Evolutionary conservation across 1,140 invertebrate genomes (phyloP).

Genomic region (Neodiprion fabricii): DNA sequence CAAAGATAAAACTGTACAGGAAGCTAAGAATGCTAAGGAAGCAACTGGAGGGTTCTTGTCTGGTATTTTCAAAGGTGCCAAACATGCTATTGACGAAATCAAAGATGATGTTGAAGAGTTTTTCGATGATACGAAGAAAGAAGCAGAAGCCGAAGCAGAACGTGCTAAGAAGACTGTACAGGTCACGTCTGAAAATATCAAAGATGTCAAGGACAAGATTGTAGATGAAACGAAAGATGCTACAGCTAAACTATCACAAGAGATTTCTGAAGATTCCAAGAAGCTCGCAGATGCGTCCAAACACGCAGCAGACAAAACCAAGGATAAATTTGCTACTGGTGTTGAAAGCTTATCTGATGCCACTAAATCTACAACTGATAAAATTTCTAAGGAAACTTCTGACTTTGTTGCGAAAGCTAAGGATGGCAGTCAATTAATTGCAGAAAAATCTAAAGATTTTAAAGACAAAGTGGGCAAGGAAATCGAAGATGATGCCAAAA

Average conservation of each 20-base stretch:
- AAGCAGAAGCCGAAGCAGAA: constrained; percentile 20
- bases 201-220: constrained; percentile 17
- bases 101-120: constrained; percentile 17
- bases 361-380: constrained; percentile 8
- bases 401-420: constrained; percentile 11
- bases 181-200: not conserved
- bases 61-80: constrained; percentile 16
- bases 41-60: constrained; percentile 15
- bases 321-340: constrained; percentile 1
- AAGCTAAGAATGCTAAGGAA: constrained; percentile 18
- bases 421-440: not conserved
- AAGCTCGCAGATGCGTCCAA: constrained; percentile 31
- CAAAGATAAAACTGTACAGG: constrained; percentile 14
- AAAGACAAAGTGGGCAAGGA: constrained; percentile 20
- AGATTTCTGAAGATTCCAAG: constrained; percentile 22
- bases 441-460: not conserved
- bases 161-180: constrained; percentile 20
- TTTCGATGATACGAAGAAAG: constrained; percentile 22
- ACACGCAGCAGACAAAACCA: not conserved
- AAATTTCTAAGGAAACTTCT: constrained; percentile 13
- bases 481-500: constrained; percentile 21
- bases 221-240: not conserved
- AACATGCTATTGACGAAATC: constrained; percentile 13
- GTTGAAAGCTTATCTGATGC: not conserved
- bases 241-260: constrained; percentile 20